These are phyloP conservation scores for Leptoteleia sp. DNA, from an alignment of 1,140 invertebrate genomes.

Conservation along the genomic window DNA sequence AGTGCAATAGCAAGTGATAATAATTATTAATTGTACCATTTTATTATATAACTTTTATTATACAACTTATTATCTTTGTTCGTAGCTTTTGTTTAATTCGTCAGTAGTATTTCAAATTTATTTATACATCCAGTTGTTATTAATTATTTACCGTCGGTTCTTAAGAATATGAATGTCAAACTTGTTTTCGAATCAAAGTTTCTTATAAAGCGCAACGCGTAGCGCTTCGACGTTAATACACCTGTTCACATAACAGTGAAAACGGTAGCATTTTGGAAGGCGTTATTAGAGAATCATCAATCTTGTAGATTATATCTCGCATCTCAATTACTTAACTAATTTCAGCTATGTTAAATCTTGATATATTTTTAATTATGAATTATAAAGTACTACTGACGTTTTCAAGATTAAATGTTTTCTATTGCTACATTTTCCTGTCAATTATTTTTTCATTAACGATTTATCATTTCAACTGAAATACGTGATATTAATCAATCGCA, in stretches of 20 bases:
- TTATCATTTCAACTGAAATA: background rate
- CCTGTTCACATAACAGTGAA: slow-evolving; percentile 53
- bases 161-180: no score
- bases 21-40: no score
- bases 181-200: no score
- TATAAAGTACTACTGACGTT: slow-evolving; percentile 24
- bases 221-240: slow-evolving; percentile 24
- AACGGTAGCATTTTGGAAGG: slow-evolving; percentile 62
- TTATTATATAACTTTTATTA: no score
- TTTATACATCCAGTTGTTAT: no score
- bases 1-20: no score
- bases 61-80: no score
- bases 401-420: slow-evolving; percentile 7
- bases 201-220: background rate
- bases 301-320: slow-evolving; percentile 57
- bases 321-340: slow-evolving; percentile 57
- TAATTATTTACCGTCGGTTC: no score
- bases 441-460: slow-evolving; percentile 20
- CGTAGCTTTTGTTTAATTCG: no score
- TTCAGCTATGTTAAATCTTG: slow-evolving; percentile 55
- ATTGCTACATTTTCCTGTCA: slow-evolving; percentile 8
- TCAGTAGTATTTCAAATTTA: no score
- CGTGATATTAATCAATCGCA: no score
- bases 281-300: slow-evolving; percentile 63
- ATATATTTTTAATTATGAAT: slow-evolving; percentile 47